Base-by-base conservation (phyloP, 2,888 invertebrate genomes). In the Pterostichus niger region DNA sequence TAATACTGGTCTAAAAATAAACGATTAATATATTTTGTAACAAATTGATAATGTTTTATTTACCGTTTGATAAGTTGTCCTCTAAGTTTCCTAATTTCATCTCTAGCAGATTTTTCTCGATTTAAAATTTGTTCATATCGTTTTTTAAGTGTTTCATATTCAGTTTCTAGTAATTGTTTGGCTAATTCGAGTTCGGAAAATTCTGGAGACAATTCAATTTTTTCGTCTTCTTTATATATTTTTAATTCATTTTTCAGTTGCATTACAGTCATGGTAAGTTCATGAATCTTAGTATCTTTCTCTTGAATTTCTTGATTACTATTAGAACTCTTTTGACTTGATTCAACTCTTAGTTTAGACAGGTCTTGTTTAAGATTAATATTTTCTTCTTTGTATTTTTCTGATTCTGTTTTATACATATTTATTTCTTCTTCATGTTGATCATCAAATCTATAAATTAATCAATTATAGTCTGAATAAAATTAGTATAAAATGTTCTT, bases 391-490 rank as follows among this genome's bases (percentile, higher is more conserved):
- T 93, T 86, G 93, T 93, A 93, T 86, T 94, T 94, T 80, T 93
- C 91, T 56, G 92, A 91, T 87, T 94, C 94, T 3, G 91, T 91
- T 86, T 93, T 93, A 86, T 94, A 94, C 17, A 92, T 92, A 17
- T 92, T 91, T 31, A 94, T 90, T 89, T 94, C 94, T 84, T 91
- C 91, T 85, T 91, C 91, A 87, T 94, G 94, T 79, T 93, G 91
- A 84, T 93, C 92, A 86, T 93, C 93, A 73, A 94, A 87, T 87
- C 94, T 90, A 82, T 52, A 87, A 85, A 49, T 13, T 3, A 11
- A 11, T 13, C 11, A 80, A 13, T 56, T 33, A 24, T 13, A 61
- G 17, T 82, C 10, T 49, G 33, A 54, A 56, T 75, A 5, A 54
- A 78, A 56, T 76, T 10, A n/a, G 15, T 56, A n/a, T 10, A 78